Evolutionary conservation across 2,888 invertebrate genomes (phyloP).

Genomic region (Julus scandinavius): DNA sequence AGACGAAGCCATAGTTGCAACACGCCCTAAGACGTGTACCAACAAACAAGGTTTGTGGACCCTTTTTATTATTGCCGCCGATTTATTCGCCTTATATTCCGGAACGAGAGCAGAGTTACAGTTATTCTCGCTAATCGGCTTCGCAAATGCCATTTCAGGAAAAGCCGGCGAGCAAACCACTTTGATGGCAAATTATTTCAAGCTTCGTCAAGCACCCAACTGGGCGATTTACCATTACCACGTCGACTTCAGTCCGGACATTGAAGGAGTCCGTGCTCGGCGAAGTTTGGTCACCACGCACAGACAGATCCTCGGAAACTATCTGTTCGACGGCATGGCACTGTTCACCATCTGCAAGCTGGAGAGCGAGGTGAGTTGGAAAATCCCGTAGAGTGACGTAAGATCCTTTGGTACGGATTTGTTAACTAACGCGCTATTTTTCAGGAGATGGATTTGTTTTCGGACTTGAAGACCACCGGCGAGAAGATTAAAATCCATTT

Average conservation of each 20-base stretch:
- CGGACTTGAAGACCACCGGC: conserved; percentile 56
- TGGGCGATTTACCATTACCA: conserved; percentile 65
- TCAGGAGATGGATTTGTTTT: conserved; percentile 55
- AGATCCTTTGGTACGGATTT: background rate
- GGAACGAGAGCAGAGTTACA: no score
- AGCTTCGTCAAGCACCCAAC: conserved; percentile 62
- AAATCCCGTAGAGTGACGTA: no score
- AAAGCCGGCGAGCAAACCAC: conserved; percentile 55
- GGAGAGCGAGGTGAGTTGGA: conserved; percentile 2
- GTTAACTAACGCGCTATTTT: background rate
- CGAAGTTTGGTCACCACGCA: conserved; percentile 63
- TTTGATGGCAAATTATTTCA: conserved; percentile 64
- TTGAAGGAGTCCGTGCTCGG: conserved; percentile 64
- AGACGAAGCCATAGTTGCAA: background rate
- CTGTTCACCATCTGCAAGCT: conserved; percentile 44
- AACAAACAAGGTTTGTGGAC: conserved; percentile 34
- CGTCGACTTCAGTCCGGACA: conserved; percentile 64
- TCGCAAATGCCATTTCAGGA: conserved; percentile 30
- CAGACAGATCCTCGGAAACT: conserved; percentile 58
- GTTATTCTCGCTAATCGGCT: background rate
- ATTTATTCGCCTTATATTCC: no score
- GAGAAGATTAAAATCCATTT: conserved; percentile 61
- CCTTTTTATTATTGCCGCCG: background rate
- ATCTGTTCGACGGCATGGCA: conserved; percentile 60
- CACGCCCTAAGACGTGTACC: background rate